Conservation (phyloP, 2,797 vertebrate species). For the Synanceia verrucosa region DNA sequence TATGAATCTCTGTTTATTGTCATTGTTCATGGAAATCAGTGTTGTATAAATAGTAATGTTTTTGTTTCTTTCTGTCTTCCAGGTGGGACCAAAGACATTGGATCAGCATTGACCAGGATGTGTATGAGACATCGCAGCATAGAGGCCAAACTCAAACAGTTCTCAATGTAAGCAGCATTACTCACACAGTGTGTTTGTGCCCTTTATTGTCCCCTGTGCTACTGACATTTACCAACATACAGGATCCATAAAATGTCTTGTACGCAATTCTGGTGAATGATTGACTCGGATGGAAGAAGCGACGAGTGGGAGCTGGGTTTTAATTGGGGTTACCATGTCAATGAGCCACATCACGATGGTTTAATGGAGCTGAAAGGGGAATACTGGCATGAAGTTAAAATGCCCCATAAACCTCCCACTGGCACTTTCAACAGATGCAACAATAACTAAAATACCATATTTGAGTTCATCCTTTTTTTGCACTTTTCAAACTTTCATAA, state of each 20-base stretch:
- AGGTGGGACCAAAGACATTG: slow-evolving; percentile 88
- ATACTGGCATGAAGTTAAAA: not conserved
- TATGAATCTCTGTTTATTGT: not conserved
- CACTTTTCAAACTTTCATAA: not conserved
- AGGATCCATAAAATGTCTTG: not conserved
- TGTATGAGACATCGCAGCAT: slow-evolving; percentile 89
- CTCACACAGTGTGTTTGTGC: not conserved
- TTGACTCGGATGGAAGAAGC: not conserved
- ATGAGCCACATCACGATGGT: not conserved
- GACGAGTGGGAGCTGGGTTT: not conserved
- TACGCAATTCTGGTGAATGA: not conserved
- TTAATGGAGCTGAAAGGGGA: not conserved
- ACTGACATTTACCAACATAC: not conserved
- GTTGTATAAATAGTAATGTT: not conserved
- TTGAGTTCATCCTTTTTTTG: not conserved
- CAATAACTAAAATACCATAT: not conserved
- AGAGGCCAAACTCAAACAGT: slow-evolving; percentile 85
- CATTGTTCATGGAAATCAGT: not conserved
- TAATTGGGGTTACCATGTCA: not conserved
- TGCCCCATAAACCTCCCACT: not conserved
- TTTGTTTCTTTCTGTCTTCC: slow-evolving; percentile 48
- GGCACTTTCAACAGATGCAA: not conserved
- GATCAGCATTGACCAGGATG: slow-evolving; percentile 87
- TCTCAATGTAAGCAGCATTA: slow-evolving; percentile 81
- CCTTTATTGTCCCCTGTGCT: not conserved